phyloP scores from a whole-genome alignment of 2,113 vertebrate genomes.

The Hippopotamus amphibius region DNA sequence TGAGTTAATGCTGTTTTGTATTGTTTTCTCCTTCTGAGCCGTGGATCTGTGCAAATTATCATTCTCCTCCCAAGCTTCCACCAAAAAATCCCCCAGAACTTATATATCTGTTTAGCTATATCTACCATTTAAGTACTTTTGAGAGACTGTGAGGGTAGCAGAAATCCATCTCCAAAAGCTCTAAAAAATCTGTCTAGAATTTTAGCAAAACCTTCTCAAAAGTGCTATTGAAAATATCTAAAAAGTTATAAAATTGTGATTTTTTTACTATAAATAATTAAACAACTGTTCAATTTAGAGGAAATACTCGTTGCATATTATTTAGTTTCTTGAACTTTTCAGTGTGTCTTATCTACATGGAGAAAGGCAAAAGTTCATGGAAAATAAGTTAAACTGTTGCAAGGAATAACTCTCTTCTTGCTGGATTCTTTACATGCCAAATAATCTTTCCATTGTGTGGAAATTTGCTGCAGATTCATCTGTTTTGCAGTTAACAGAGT shows the following conservation, averaged over 20 bases:
- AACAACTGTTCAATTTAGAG: neutral
- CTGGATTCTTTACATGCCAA: neutral
- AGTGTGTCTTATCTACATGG: neutral
- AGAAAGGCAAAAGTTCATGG: neutral
- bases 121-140: neutral
- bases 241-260: neutral
- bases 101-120: neutral
- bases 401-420: neutral
- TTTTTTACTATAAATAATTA: neutral
- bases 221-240: neutral
- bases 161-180: neutral
- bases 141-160: neutral
- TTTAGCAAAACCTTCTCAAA: neutral
- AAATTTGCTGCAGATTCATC: neutral
- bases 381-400: slow-evolving; percentile 3
- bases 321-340: neutral
- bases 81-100: neutral
- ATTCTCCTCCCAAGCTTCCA: neutral
- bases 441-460: neutral
- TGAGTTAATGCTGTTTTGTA: neutral
- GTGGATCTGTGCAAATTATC: neutral
- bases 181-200: neutral
- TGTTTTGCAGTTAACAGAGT: neutral
- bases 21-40: neutral
- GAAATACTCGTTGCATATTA: neutral